Percentiles rank a stretch among this genome's conserved stretches.
phyloP scores from a whole-genome alignment of 2,888 invertebrate genomes.

The Tipula vernalis region DNA sequence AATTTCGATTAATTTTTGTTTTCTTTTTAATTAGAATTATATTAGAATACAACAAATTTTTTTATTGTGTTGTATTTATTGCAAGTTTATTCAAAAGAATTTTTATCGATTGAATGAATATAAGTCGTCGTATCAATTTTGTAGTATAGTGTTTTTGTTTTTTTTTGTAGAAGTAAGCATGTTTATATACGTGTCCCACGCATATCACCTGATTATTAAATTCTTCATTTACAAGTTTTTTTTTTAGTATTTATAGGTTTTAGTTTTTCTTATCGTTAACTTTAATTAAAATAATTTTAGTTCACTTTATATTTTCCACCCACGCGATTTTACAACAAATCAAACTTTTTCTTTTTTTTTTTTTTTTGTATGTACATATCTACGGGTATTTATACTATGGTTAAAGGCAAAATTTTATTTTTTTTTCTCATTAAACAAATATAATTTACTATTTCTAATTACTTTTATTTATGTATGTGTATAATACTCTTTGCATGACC shows the following conservation, averaged over 20 bases:
- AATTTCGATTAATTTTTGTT: not conserved
- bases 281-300: not conserved
- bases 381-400: not conserved
- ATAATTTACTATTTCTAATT: not conserved
- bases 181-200: not conserved
- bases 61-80: not conserved
- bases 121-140: not conserved
- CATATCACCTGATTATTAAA: slow-evolving; percentile 4
- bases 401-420: not conserved
- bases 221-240: not conserved
- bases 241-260: not conserved
- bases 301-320: not conserved
- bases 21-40: not conserved
- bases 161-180: not conserved
- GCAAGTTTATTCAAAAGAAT: not conserved
- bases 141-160: not conserved
- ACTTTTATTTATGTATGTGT: not conserved
- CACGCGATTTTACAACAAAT: slow-evolving; percentile 4
- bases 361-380: not conserved
- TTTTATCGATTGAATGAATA: not conserved
- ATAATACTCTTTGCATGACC: not conserved
- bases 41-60: not conserved
- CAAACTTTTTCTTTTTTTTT: not conserved
- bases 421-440: not conserved
- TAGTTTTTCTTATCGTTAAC: not conserved